Evolutionary conservation across 1,140 invertebrate genomes (phyloP), one percentile per base, ranked within the genome.

Genomic region (Armadillidium nasatum): DNA sequence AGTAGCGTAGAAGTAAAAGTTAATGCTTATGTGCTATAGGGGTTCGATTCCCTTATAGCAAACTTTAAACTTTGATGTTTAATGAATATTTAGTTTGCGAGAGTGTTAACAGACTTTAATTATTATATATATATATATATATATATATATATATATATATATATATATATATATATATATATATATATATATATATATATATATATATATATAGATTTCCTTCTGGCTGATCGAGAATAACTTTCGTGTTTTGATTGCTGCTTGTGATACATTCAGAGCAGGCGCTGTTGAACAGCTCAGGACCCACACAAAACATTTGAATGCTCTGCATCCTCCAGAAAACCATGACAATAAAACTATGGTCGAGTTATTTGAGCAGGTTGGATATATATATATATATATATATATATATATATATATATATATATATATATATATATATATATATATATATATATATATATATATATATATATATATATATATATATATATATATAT

Each of bases 191-290:
- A 33, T 33, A 33, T 33, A 33, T 33, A 33, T 33, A 33, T 33
- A 33, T 33, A 33, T 33, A n/a, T 33, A 33, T 33, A 33, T 82
- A 76, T 72, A 89, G 89, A 98, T 99, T 75, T 96, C 95, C 83
- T 99, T 99, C 85, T 99, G 98, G 98, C 86, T 99, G 71, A 96
- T 99, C 81, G 97, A 99, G 87, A 99, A 99, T 85, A 92, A 95
- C 82, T 90, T 98, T 82, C 90, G 93, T 66, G 97, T 99, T 15
- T 85, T 99, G 81, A 98, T 99, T 78, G 97, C 97, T 15, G 98
- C 98, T 50, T 99, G 98, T 85, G 98, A 99, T 87, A 99, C 98
- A 66, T 99, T 99, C 87, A 89, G 98, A 82, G 97, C 98, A 44
- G 98, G 98, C 67, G 98, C 98, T 73, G 97, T 99, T 4, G 98